These are phyloP conservation scores for Physeter macrocephalus DNA, from an alignment of 2,113 vertebrate species.

Conservation along the genomic window DNA sequence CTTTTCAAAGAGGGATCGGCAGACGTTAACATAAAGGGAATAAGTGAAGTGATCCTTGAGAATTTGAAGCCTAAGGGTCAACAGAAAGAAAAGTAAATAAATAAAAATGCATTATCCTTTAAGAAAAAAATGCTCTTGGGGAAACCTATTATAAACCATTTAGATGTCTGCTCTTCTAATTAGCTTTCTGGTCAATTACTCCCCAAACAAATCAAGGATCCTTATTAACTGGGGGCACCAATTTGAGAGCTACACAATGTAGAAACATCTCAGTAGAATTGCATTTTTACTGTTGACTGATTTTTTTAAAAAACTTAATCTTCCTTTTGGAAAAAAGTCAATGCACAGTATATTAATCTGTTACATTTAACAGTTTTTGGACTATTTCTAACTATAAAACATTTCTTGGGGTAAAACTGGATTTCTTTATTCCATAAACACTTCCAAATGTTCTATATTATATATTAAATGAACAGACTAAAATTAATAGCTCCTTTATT, in stretches of 20 bases:
- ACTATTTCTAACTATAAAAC: not conserved
- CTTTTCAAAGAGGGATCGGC: conserved; percentile 93
- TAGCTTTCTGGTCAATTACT: conserved; percentile 25
- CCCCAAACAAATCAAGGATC: conserved; percentile 21
- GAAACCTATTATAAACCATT: not conserved
- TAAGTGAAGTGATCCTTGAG: conserved; percentile 92
- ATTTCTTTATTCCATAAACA: not conserved
- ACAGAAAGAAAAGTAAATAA: not conserved
- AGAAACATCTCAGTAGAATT: not conserved
- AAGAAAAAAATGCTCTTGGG: not conserved
- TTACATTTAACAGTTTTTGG: not conserved
- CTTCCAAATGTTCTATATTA: not conserved
- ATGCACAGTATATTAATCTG: not conserved
- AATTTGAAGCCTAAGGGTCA: conserved; percentile 82
- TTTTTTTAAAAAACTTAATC: not conserved
- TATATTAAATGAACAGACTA: not conserved
- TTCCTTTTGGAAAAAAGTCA: not conserved
- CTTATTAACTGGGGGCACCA: not conserved
- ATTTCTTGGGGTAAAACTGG: conserved; percentile 4
- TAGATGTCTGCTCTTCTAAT: conserved; percentile 1
- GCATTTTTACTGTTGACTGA: not conserved
- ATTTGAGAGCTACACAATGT: conserved; percentile 13
- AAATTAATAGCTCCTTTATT: not conserved
- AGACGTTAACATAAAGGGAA: conserved; percentile 88
- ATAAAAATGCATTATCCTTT: conserved; percentile 5